These are phyloP conservation scores for Zosterops lateralis DNA, from an alignment of 2,113 vertebrate genomes.

Conservation along the genomic window DNA sequence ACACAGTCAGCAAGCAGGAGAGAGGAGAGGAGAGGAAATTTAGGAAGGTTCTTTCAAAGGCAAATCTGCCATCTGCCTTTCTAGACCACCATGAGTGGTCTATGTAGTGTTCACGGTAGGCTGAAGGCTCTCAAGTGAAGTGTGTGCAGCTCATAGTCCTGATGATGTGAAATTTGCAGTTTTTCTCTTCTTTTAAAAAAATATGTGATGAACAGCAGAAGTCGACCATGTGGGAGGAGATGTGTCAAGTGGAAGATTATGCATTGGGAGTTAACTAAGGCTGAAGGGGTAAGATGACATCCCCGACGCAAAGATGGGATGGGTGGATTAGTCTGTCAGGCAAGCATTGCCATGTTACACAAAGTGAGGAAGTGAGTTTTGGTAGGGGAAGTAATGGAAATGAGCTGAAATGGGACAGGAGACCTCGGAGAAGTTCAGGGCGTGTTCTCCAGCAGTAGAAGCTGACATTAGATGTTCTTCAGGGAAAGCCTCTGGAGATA, in stretches of 20 bases:
- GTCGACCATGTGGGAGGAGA: background rate
- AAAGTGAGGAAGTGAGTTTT: background rate
- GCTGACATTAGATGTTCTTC: background rate
- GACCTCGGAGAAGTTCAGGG: background rate
- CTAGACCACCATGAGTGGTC: background rate
- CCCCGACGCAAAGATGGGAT: rapidly evolving
- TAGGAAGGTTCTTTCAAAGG: background rate
- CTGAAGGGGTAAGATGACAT: background rate
- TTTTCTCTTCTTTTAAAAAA: background rate
- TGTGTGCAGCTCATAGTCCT: background rate
- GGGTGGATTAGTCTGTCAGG: background rate
- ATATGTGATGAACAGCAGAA: background rate
- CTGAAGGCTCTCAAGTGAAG: background rate
- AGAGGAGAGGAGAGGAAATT: background rate
- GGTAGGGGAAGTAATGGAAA: background rate
- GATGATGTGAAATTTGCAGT: background rate
- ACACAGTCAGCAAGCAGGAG: background rate
- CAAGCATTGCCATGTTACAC: background rate
- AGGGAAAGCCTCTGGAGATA: background rate
- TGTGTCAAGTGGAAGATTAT: background rate
- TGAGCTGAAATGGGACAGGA: background rate
- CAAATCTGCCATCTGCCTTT: background rate
- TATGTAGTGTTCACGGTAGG: rapidly evolving
- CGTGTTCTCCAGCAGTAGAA: background rate
- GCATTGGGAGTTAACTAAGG: background rate